These are phyloP conservation scores for Cygnus atratus DNA, from an alignment of 2,113 vertebrate genomes.

Conservation along the genomic window DNA sequence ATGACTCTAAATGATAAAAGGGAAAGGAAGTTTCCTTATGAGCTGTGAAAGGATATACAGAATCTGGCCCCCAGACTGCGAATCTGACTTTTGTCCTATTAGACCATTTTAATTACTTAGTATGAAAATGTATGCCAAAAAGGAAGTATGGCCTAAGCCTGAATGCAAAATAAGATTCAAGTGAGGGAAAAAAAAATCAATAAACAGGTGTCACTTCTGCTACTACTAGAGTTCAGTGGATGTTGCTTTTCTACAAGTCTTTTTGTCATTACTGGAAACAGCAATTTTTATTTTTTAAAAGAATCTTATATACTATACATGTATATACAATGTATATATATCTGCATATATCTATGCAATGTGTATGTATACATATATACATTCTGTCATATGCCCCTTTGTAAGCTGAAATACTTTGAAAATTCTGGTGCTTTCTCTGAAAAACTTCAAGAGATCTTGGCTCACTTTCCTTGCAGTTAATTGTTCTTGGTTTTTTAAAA, in stretches of 20 bases:
- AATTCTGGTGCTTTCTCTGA: background rate
- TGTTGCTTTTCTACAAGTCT: background rate
- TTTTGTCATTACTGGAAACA: background rate
- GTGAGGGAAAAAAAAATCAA: background rate
- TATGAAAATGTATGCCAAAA: background rate
- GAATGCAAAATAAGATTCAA: background rate
- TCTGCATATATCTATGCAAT: background rate
- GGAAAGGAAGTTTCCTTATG: background rate
- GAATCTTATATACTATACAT: background rate
- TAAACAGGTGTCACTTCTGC: background rate
- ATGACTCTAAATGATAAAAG: background rate
- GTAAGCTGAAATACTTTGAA: background rate
- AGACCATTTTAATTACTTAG: background rate
- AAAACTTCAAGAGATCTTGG: background rate
- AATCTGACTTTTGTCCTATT: background rate
- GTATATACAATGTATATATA: background rate
- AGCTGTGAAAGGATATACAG: background rate
- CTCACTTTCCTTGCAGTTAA: background rate
- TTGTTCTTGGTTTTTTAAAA: too few relatives aligned
- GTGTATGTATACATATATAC: background rate
- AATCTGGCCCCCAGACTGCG: background rate
- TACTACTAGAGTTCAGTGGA: background rate
- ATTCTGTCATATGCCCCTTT: background rate
- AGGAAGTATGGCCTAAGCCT: background rate
- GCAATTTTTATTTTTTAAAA: background rate